phyloP scores from a whole-genome alignment of 2,797 vertebrate genomes.

The Selene dorsalis region DNA sequence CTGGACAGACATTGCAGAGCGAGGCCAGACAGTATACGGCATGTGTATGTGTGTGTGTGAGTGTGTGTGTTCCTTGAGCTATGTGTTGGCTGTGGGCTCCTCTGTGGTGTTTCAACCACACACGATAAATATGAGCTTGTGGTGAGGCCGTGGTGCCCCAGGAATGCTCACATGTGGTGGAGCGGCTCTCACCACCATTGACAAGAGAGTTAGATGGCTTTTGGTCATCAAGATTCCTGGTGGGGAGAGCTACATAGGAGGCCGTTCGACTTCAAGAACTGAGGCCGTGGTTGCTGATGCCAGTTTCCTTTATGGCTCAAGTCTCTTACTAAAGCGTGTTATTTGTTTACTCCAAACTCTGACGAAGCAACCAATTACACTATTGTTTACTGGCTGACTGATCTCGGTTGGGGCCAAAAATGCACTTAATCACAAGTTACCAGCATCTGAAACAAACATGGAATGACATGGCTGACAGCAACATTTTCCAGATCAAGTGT shows the following conservation, averaged over 20 bases:
- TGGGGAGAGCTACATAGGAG: slow-evolving; percentile 78
- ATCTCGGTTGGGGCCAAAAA: slow-evolving; percentile 73
- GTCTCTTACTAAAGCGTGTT: slow-evolving; percentile 75
- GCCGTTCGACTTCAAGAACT: slow-evolving; percentile 69
- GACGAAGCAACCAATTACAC: slow-evolving; percentile 70
- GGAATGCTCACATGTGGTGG: slow-evolving; percentile 86
- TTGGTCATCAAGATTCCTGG: slow-evolving; percentile 82
- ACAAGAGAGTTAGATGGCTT: slow-evolving; percentile 83
- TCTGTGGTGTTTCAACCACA: slow-evolving; percentile 83
- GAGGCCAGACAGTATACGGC: slow-evolving; percentile 51
- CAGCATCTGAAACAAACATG: slow-evolving; percentile 75
- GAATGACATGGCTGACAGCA: slow-evolving; percentile 64
- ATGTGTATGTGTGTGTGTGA: slow-evolving; percentile 55
- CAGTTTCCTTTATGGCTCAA: slow-evolving; percentile 76
- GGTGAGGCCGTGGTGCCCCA: slow-evolving; percentile 81
- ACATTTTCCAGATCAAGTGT: slow-evolving; percentile 73
- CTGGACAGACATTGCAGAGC: slow-evolving; percentile 58
- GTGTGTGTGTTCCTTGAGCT: slow-evolving; percentile 76
- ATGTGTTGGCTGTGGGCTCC: slow-evolving; percentile 81
- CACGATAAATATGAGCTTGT: slow-evolving; percentile 87
- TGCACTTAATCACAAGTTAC: slow-evolving; percentile 78
- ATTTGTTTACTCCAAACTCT: slow-evolving; percentile 78
- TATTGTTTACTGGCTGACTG: slow-evolving; percentile 77
- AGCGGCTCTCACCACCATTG: slow-evolving; percentile 84
- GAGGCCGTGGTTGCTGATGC: slow-evolving; percentile 61